These are phyloP conservation scores for Arge pagana DNA, from an alignment of 2,888 invertebrate species.

Conservation along the genomic window DNA sequence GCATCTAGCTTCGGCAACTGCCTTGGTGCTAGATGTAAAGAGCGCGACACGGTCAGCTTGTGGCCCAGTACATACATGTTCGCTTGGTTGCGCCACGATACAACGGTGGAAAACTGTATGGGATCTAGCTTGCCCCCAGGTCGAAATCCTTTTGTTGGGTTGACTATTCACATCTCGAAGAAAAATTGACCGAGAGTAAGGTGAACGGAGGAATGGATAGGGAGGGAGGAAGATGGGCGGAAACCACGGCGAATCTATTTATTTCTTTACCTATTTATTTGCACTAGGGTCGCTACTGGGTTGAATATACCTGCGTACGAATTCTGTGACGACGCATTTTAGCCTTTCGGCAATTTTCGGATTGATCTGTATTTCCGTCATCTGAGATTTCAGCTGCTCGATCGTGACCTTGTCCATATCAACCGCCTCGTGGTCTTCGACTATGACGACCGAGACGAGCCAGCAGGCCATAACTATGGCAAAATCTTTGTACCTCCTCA, in stretches of 20 bases:
- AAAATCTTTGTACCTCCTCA: constrained; percentile 36
- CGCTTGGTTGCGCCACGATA: too few relatives aligned
- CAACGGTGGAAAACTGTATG: too few relatives aligned
- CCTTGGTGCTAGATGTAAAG: too few relatives aligned
- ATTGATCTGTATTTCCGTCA: constrained; percentile 12
- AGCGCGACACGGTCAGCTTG: too few relatives aligned
- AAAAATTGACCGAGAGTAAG: background rate
- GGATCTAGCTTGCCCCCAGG: too few relatives aligned
- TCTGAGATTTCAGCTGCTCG: background rate
- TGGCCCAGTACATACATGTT: too few relatives aligned
- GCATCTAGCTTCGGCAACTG: too few relatives aligned
- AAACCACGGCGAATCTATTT: too few relatives aligned
- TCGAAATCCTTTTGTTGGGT: background rate
- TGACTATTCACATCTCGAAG: background rate
- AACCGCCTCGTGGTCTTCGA: constrained; percentile 26
- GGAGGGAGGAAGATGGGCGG: too few relatives aligned
- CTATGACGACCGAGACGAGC: constrained; percentile 38
- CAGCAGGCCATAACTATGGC: constrained; percentile 39
- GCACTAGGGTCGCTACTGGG: too few relatives aligned
- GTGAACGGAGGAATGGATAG: background rate
- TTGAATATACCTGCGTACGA: constrained; percentile 3
- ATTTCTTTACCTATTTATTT: too few relatives aligned
- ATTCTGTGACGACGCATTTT: constrained; percentile 32
- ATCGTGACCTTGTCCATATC: constrained; percentile 28
- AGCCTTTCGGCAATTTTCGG: constrained; percentile 30